These are phyloP conservation scores for Tokudaia muenninki DNA, from an alignment of 2,797 vertebrate species.

Conservation along the genomic window DNA sequence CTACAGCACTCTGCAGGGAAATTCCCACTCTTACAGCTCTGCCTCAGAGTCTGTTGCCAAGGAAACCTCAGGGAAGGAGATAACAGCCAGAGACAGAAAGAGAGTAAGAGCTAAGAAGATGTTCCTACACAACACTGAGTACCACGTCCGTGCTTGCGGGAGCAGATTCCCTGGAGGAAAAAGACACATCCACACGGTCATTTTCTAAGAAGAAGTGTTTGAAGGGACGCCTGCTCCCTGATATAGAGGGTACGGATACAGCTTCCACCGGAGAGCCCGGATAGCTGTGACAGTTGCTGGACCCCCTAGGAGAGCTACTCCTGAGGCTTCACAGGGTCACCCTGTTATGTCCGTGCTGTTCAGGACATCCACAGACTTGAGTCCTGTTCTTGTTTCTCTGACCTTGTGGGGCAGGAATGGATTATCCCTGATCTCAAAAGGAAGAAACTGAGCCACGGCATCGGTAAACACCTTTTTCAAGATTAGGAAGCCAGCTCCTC, in stretches of 20 bases:
- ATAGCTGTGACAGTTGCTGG: not conserved
- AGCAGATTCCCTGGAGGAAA: not conserved
- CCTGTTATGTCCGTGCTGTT: fast-evolving
- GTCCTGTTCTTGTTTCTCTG: no score
- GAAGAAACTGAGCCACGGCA: not conserved
- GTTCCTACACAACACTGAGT: not conserved
- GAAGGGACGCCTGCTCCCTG: fast-evolving
- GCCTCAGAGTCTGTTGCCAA: not conserved
- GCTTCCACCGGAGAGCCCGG: not conserved
- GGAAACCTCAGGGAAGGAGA: not conserved
- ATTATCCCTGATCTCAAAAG: not conserved
- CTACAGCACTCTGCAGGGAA: not conserved
- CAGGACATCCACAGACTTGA: not conserved
- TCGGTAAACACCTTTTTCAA: not conserved
- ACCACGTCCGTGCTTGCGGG: not conserved
- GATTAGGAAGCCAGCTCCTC: not conserved
- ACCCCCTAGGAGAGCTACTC: not conserved
- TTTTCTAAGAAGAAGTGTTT: fast-evolving
- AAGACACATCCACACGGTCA: fast-evolving
- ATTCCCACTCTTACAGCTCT: not conserved
- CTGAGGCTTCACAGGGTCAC: fast-evolving
- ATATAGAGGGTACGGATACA: not conserved
- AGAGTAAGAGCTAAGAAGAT: not conserved
- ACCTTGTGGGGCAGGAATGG: not conserved
- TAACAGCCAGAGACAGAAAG: not conserved